These are phyloP conservation scores for Phalacrocorax carbo DNA, from an alignment of 2,113 vertebrate genomes.

Conservation along the genomic window DNA sequence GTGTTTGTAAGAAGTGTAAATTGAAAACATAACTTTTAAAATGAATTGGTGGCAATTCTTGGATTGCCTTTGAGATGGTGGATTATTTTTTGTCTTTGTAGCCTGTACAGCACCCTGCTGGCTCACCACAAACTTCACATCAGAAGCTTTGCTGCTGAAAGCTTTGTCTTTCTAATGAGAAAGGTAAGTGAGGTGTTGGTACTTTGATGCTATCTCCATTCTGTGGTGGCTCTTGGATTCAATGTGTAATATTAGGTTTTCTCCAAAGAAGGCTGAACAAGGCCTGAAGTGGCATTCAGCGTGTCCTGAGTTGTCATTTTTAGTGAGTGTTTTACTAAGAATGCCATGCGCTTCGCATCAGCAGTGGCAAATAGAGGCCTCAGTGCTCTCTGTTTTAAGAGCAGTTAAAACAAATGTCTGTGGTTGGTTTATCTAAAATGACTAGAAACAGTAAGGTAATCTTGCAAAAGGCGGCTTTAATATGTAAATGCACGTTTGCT, in stretches of 20 bases:
- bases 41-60: not conserved
- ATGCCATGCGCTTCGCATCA: not conserved
- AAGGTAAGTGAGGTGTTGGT: constrained; percentile 79
- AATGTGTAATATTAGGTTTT: not conserved
- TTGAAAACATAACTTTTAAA: not conserved
- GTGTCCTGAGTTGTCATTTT: not conserved
- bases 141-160: constrained; percentile 96
- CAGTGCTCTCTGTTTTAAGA: not conserved
- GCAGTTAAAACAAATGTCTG: not conserved
- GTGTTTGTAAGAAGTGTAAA: not conserved
- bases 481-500: not conserved
- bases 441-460: not conserved
- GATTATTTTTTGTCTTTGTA: constrained; percentile 60
- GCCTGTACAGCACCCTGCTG: constrained; percentile 91
- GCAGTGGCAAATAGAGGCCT: not conserved
- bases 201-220: not conserved
- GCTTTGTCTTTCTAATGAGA: constrained; percentile 96
- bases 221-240: not conserved
- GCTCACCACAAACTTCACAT: constrained; percentile 94
- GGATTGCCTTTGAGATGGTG: not conserved
- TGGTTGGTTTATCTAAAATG: not conserved
- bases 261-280: not conserved
- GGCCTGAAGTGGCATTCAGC: not conserved
- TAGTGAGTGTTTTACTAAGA: not conserved
- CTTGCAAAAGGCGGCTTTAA: not conserved